Evolutionary conservation across 2,113 vertebrate species (phyloP).

Genomic region (Ranitomeya imitator): DNA sequence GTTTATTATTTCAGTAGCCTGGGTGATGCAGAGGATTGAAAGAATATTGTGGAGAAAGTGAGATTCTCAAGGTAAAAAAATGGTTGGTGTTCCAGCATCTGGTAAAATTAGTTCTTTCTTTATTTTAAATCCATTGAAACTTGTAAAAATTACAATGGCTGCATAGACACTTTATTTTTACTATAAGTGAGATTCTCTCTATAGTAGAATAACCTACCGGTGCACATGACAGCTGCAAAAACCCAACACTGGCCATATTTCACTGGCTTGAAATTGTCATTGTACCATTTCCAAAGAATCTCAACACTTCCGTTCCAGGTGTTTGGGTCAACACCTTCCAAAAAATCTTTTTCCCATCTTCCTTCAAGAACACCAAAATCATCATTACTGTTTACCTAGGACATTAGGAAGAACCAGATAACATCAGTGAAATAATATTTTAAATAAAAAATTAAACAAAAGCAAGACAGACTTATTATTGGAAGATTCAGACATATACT

Average conservation of each 20-base stretch:
- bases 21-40: neutral
- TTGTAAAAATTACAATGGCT: too few relatives aligned
- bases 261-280: slow-evolving; percentile 70
- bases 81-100: too few relatives aligned
- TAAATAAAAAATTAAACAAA: neutral
- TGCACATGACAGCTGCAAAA: slow-evolving; percentile 87
- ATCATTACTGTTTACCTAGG: slow-evolving; percentile 86
- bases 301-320: slow-evolving; percentile 82
- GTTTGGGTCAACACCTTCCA: slow-evolving; percentile 70
- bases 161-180: neutral
- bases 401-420: neutral
- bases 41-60: neutral
- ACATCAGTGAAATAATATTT: neutral
- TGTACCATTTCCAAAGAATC: slow-evolving; percentile 82
- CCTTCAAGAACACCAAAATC: slow-evolving; percentile 88
- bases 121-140: too few relatives aligned
- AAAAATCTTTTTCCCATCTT: slow-evolving; percentile 69
- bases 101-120: too few relatives aligned
- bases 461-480: neutral
- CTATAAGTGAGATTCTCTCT: neutral
- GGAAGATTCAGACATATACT: neutral
- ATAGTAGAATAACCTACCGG: slow-evolving; percentile 73
- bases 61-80: neutral
- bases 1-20: neutral
- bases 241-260: slow-evolving; percentile 95